A percentile compares a stretch with the other conserved stretches of the same genome.
Evolutionary conservation across 2,113 vertebrate species (phyloP).

Genomic region (Suncus etruscus): DNA sequence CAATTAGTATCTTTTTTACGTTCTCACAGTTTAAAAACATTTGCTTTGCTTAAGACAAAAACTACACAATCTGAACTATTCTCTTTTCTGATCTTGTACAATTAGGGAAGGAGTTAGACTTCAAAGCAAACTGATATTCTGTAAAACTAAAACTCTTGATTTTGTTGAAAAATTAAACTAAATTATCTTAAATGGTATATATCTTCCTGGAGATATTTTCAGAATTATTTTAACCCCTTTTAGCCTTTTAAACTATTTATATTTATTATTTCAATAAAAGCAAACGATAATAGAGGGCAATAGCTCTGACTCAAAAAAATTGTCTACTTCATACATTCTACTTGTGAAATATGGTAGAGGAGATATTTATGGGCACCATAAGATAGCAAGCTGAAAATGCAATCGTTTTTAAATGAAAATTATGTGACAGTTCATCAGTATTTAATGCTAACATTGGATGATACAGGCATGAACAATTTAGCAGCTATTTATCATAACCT

Average conservation of each 20-base stretch:
- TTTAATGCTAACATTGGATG: constrained; percentile 89
- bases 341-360: constrained; percentile 84
- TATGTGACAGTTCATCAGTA: constrained; percentile 89
- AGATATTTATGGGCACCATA: constrained; percentile 88
- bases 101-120: constrained; percentile 47
- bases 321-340: constrained; percentile 69
- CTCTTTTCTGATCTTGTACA: constrained; percentile 5
- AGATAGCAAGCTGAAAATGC: constrained; percentile 85
- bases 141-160: constrained; percentile 38
- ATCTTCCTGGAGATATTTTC: constrained; percentile 46
- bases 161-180: constrained; percentile 47
- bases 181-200: constrained; percentile 25
- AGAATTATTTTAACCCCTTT: constrained; percentile 63
- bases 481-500: constrained; percentile 87
- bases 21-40: constrained; percentile 6
- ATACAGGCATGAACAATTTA: constrained; percentile 89
- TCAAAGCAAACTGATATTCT: constrained; percentile 55
- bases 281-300: constrained; percentile 55
- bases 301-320: constrained; percentile 54
- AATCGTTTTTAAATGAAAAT: constrained; percentile 88
- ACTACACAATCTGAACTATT: neutral
- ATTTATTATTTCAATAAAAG: constrained; percentile 64
- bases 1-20: neutral
- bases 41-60: constrained; percentile 52
- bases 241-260: constrained; percentile 45